Percentiles rank a stretch among this genome's conserved stretches.
These are phyloP conservation scores for Aplodontia rufa DNA, from an alignment of 2,113 vertebrate genomes.

Conservation along the genomic window DNA sequence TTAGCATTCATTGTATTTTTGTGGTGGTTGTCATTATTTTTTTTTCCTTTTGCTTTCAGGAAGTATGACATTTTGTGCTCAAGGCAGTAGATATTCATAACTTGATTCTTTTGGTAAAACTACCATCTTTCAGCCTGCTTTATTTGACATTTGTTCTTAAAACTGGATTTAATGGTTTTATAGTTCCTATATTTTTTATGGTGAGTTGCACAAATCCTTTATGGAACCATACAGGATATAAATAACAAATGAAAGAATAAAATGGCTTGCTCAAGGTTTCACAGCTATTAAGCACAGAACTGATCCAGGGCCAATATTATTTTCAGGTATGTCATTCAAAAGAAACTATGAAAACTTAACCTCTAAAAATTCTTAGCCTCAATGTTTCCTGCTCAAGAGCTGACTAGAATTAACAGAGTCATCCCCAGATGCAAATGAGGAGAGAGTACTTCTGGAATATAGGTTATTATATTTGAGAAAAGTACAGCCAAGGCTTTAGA, in stretches of 20 bases:
- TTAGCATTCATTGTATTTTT: not conserved
- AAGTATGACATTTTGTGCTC: not conserved
- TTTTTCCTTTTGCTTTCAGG: not conserved
- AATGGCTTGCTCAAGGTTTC: not conserved
- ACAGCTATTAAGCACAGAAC: not conserved
- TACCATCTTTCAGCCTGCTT: slow-evolving; percentile 1
- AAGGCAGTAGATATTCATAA: not conserved
- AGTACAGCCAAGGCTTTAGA: not conserved
- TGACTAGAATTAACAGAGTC: not conserved
- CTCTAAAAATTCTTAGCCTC: not conserved
- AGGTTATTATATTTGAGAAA: slow-evolving; percentile 10
- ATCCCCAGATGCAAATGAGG: not conserved
- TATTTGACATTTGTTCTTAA: slow-evolving; percentile 50
- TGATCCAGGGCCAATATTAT: not conserved
- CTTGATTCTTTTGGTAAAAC: not conserved
- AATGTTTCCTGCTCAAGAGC: not conserved
- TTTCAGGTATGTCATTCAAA: slow-evolving; percentile 28
- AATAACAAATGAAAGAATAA: slow-evolving; percentile 51
- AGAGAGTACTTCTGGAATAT: not conserved
- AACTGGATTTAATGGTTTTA: not conserved
- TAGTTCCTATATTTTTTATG: not conserved
- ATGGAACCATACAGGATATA: not conserved
- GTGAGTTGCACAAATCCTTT: slow-evolving; percentile 25
- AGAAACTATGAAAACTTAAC: not conserved
- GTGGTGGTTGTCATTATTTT: not conserved